A percentile compares a stretch with the other conserved stretches of the same genome.
Evolutionary conservation across 2,113 vertebrate species (phyloP).

Genomic region (Ibidorhyncha struthersii): DNA sequence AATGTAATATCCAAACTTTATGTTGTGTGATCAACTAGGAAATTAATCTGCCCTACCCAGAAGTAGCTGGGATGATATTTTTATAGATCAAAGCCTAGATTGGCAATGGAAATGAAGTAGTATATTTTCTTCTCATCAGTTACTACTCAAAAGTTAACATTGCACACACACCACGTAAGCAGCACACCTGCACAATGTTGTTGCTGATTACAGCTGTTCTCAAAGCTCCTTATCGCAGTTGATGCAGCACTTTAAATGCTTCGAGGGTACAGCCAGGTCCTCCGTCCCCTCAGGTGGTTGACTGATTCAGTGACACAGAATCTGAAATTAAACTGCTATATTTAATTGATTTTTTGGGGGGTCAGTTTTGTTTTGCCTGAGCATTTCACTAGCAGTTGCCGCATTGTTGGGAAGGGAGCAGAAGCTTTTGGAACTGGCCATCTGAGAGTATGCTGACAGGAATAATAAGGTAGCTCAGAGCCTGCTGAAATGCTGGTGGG

Average conservation of each 20-base stretch:
- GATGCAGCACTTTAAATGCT: not conserved
- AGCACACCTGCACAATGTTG: not conserved
- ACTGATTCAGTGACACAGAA: not conserved
- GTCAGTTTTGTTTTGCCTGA: not conserved
- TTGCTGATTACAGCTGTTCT: not conserved
- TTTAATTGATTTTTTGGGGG: not conserved
- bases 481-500: not conserved
- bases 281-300: not conserved
- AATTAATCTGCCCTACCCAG: not conserved
- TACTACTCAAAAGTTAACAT: not conserved
- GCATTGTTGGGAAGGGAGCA: not conserved
- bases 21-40: not conserved
- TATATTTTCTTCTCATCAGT: not conserved
- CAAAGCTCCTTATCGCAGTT: not conserved
- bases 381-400: not conserved
- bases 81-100: not conserved
- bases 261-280: not conserved
- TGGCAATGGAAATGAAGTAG: not conserved
- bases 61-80: not conserved
- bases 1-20: not conserved
- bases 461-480: conserved; percentile 11
- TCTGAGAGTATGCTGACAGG: not conserved
- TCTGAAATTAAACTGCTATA: not conserved
- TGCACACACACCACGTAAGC: not conserved
- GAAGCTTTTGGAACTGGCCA: not conserved